phyloP scores from a whole-genome alignment of 2,797 vertebrate genomes.

The Tadarida brasiliensis region DNA sequence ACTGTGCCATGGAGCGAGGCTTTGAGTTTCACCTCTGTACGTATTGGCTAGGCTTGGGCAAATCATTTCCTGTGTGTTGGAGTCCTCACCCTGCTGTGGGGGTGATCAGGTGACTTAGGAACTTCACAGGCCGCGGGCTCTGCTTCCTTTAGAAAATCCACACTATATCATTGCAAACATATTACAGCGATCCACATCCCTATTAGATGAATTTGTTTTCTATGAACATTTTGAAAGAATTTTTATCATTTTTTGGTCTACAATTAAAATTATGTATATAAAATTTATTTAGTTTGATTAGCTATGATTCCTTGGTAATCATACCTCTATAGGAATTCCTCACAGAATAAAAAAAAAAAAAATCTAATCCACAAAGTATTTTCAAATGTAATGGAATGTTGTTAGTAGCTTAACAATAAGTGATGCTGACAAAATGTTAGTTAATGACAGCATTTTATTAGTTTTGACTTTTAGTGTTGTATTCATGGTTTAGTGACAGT shows the following conservation, averaged over 20 bases:
- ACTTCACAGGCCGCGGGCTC: not conserved
- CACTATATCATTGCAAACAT: not conserved
- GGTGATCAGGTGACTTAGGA: not conserved
- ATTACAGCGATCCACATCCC: not conserved
- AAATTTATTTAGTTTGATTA: not conserved
- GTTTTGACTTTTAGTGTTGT: not conserved
- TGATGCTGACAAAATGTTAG: not conserved
- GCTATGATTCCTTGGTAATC: not conserved
- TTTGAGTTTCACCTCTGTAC: not conserved
- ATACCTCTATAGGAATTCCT: not conserved
- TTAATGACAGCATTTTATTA: not conserved
- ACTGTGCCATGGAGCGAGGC: fast-evolving
- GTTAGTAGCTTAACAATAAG: not conserved
- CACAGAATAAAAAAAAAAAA: not conserved
- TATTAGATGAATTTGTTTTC: not conserved
- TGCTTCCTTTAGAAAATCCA: not conserved
- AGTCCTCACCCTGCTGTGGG: not conserved
- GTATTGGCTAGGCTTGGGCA: not conserved
- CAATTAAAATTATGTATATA: not conserved
- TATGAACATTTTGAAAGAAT: not conserved
- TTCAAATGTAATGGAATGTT: slow-evolving; percentile 17
- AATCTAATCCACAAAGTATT: not conserved
- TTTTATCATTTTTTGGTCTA: not conserved
- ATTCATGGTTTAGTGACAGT: not conserved
- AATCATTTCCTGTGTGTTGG: not conserved